Evolutionary conservation across 2,113 vertebrate species (phyloP).

Genomic region (Actenoides hombroni): DNA sequence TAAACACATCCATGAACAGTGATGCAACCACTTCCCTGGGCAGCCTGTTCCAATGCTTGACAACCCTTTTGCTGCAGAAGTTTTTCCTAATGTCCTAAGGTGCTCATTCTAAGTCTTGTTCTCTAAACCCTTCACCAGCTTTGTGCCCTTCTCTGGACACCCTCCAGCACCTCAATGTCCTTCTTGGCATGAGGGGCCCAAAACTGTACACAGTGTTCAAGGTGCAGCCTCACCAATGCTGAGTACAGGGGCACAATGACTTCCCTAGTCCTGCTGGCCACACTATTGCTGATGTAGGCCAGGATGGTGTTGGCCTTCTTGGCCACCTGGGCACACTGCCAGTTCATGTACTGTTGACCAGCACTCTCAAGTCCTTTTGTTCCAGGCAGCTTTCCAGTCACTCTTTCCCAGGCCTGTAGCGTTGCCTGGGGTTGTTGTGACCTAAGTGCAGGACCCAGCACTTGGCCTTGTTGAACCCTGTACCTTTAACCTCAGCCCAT

Average conservation of each 20-base stretch:
- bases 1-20: neutral
- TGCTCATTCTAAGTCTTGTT: neutral
- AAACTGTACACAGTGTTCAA: neutral
- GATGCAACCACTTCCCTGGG: neutral
- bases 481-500: neutral
- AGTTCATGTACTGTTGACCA: rapidly evolving
- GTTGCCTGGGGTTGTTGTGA: rapidly evolving
- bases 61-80: neutral
- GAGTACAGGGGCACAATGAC: neutral
- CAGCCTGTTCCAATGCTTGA: neutral
- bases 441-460: rapidly evolving
- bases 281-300: neutral
- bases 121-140: neutral
- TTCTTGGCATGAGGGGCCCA: neutral
- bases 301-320: neutral
- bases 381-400: rapidly evolving
- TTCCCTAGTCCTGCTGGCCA: neutral
- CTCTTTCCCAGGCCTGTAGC: neutral
- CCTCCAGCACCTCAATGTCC: neutral
- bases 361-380: rapidly evolving
- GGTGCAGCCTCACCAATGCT: neutral
- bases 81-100: neutral
- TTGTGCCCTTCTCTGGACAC: neutral
- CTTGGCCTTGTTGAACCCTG: neutral
- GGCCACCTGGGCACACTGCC: neutral